These are phyloP conservation scores for Psilopogon haemacephalus DNA, from an alignment of 2,113 vertebrate species.

Conservation along the genomic window DNA sequence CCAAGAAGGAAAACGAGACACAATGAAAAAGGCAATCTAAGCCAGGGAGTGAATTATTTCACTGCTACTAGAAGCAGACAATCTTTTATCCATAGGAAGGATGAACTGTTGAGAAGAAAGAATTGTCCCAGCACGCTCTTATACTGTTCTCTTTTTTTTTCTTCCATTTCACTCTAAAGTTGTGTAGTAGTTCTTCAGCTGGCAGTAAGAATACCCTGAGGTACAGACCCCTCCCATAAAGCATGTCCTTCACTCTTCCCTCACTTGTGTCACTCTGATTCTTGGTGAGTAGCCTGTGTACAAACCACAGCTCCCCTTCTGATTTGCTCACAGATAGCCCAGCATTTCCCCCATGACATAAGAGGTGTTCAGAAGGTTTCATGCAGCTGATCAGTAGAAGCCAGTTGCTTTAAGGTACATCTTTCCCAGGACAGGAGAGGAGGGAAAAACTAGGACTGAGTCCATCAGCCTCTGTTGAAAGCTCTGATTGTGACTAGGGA, in stretches of 20 bases:
- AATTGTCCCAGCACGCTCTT: neutral
- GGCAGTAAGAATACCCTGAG: neutral
- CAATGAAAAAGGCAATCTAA: neutral
- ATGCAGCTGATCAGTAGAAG: neutral
- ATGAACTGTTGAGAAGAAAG: neutral
- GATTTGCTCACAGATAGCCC: neutral
- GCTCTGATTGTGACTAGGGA: neutral
- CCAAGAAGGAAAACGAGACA: neutral
- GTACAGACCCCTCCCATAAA: neutral
- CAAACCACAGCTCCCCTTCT: neutral
- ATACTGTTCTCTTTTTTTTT: neutral
- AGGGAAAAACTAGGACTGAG: neutral
- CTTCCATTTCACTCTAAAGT: neutral
- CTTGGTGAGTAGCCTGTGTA: neutral
- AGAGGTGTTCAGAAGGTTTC: neutral
- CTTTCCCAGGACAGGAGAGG: neutral
- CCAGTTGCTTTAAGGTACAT: neutral
- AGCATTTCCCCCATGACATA: fast-evolving
- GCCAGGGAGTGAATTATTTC: neutral
- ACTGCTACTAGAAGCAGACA: neutral
- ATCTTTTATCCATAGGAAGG: neutral
- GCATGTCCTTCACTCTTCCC: neutral
- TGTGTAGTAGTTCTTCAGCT: neutral
- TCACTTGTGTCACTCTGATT: neutral
- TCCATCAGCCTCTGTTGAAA: neutral